Evolutionary conservation across 2,888 invertebrate species (phyloP).

Genomic region (Spilarctia lutea): DNA sequence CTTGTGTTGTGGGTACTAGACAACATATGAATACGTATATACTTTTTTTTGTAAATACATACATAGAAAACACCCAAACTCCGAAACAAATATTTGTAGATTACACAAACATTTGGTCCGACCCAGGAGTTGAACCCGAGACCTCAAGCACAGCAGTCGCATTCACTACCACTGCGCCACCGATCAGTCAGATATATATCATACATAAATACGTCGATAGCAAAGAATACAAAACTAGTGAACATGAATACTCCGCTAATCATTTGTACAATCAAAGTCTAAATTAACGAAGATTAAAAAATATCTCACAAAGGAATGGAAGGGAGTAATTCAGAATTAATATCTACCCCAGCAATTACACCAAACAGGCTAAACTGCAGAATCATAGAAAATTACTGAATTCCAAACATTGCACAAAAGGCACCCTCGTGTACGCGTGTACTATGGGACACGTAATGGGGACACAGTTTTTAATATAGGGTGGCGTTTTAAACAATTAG

Average conservation of each 20-base stretch:
- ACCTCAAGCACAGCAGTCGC: too few species aligned
- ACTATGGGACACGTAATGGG: constrained; percentile 73
- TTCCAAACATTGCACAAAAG: constrained; percentile 77
- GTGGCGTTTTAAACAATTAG: constrained; percentile 76
- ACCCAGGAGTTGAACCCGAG: too few species aligned
- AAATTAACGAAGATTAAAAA: constrained; percentile 77
- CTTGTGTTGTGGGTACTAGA: too few species aligned
- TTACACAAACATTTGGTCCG: too few species aligned
- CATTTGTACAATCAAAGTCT: constrained; percentile 56
- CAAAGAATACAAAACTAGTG: constrained; percentile 4
- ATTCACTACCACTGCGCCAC: too few species aligned
- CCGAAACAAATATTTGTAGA: too few species aligned
- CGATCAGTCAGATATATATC: not conserved
- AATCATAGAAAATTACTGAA: constrained; percentile 83
- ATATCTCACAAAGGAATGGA: constrained; percentile 69
- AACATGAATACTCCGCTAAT: constrained; percentile 42
- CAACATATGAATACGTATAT: too few species aligned
- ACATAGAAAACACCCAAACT: too few species aligned
- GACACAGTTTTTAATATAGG: constrained; percentile 81
- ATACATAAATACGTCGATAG: not conserved
- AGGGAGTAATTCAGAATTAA: constrained; percentile 77
- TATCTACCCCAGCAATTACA: constrained; percentile 74
- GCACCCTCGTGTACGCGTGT: constrained; percentile 66
- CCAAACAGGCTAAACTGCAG: constrained; percentile 77
- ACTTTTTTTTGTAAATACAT: too few species aligned